A percentile compares a stretch with the other conserved stretches of the same genome.
Evolutionary conservation across 30 jellyfish, hydroid and myxozoan genomes (phyloP).

Genomic region (Cassiopea andromeda): DNA sequence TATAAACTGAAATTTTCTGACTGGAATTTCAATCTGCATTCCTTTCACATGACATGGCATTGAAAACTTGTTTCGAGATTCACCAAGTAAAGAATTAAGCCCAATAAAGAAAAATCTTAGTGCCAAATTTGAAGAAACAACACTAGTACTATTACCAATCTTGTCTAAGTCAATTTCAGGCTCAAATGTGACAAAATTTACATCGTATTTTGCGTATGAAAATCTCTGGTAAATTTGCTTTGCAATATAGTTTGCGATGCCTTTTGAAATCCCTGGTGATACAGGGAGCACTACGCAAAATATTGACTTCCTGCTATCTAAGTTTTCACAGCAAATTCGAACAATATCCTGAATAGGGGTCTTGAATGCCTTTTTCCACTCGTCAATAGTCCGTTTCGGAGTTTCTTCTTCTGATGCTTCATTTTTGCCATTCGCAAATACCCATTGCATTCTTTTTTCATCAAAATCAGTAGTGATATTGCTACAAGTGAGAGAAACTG

Average conservation of each 20-base stretch:
- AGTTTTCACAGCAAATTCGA: constrained; percentile 18
- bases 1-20: constrained; percentile 8
- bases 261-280: neutral
- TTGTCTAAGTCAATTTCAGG: constrained; percentile 22
- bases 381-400: constrained; percentile 20
- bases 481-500: constrained; percentile 4
- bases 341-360: constrained; percentile 20
- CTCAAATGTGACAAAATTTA: constrained; percentile 5
- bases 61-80: neutral
- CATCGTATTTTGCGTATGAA: neutral
- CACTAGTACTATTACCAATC: neutral
- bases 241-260: constrained; percentile 19
- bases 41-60: constrained; percentile 38
- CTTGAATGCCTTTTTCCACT: constrained; percentile 28
- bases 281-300: constrained; percentile 13
- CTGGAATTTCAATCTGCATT: constrained; percentile 4
- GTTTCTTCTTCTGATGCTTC: constrained; percentile 19
- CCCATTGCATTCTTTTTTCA: constrained; percentile 52
- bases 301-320: constrained; percentile 29
- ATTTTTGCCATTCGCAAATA: constrained; percentile 35
- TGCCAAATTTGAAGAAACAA: constrained; percentile 15
- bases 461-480: constrained; percentile 1
- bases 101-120: constrained; percentile 20
- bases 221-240: constrained; percentile 14
- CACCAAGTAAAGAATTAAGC: constrained; percentile 29